Base-by-base conservation (phyloP, 1,140 invertebrate genomes). In the Drosophila orena region DNA sequence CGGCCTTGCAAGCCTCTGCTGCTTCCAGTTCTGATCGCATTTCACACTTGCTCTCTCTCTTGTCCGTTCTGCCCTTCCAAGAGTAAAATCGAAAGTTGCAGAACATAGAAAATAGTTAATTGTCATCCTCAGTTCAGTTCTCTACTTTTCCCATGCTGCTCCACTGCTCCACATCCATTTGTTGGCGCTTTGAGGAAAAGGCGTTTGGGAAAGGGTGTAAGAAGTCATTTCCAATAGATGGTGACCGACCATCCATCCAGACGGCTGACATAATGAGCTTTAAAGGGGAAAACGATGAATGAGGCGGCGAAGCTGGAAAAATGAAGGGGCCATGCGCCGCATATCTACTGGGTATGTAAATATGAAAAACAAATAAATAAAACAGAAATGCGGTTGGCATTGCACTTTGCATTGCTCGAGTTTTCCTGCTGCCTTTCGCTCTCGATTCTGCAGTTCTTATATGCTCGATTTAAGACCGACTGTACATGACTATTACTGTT, bases 211-310 rank as follows among this genome's bases (percentile, higher is more conserved):
- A 56, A 30, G 15, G 6, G 6, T 12, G 7, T 3, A 59, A 59
- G 17, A 49, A 49, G 62, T 61, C 15, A 50, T 66, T 66, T 66
- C 27, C 62, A 42, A 66, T 64, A 35, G 57, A 17, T 35, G 54
- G 55, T 70, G 59, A 79, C 24, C n/a, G n/a, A 17, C 47, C 24
- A 30, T 49, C 15, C 55, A 80, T 24, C 24, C 24, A 24, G 24
- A 24, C 24, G 69, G 43, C 52, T 62, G 79, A 71, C 78, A 81
- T 81, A 81, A 81, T 81, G 79, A 77, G 78, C 78, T 68, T 59
- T 38, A 70, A 55, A 34, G n/a, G n/a, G 12, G 11, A 40, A 12
- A 20, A 52, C 17, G 27, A 60, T 40, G 30, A 30, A 30, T 8
- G 27, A 30, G 15, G 3, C 40, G 58, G 15, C 27, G 24, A 47